Evolutionary conservation across 2,888 invertebrate genomes (phyloP).

Genomic region (Scotopteryx bipunctaria): DNA sequence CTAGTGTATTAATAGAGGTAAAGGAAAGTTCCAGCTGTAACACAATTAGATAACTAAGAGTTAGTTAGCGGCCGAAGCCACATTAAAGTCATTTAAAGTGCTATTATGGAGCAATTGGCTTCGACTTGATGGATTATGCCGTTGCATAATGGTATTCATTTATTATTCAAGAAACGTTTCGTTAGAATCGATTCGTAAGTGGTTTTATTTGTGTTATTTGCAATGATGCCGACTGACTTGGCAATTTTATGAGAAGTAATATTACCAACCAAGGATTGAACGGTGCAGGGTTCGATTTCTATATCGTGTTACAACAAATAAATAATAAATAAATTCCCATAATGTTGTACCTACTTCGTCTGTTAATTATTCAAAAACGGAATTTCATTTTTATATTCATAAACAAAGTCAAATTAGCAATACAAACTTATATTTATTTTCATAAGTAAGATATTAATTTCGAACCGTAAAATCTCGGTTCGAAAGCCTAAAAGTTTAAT

Average conservation of each 20-base stretch:
- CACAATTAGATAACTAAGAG: constrained; percentile 70
- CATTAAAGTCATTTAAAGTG: constrained; percentile 61
- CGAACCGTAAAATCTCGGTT: constrained; percentile 19
- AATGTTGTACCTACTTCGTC: no score
- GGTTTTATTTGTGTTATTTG: constrained; percentile 17
- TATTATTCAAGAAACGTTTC: constrained; percentile 30
- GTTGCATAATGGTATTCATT: constrained; percentile 36
- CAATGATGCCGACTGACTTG: not conserved
- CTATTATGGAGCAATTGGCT: constrained; percentile 49
- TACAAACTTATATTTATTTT: constrained; percentile 3
- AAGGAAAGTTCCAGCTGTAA: constrained; percentile 44
- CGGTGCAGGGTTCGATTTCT: not conserved
- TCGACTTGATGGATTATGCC: constrained; percentile 37
- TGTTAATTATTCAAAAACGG: not conserved
- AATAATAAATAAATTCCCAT: no score
- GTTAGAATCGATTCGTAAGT: constrained; percentile 27
- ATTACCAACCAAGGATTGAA: no score
- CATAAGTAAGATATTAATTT: constrained; percentile 19
- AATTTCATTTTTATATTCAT: not conserved
- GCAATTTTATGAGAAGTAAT: not conserved
- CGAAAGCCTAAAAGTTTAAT: constrained; percentile 28
- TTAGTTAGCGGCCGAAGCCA: constrained; percentile 60
- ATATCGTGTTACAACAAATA: not conserved
- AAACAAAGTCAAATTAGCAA: constrained; percentile 8
- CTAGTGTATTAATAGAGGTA: constrained; percentile 6